phyloP scores from a whole-genome alignment of 2,888 invertebrate genomes.

The Sepioteuthis lessoniana region DNA sequence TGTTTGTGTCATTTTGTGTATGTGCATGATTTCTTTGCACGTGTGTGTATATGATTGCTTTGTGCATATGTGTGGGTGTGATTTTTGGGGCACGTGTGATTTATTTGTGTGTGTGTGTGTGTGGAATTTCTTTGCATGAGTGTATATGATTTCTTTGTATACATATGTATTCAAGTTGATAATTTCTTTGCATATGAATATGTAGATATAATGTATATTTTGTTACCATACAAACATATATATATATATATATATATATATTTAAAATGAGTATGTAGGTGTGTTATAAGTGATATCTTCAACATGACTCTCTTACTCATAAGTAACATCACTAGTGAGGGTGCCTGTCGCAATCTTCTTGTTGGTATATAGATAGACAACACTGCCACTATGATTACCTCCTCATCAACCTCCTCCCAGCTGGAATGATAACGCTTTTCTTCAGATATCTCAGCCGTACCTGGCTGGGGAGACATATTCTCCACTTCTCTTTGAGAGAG shows the following conservation, averaged over 20 bases:
- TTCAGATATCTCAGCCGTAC: constrained; percentile 11
- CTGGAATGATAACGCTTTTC: constrained; percentile 33
- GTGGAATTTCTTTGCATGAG: too few relatives aligned
- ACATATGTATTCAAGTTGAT: too few relatives aligned
- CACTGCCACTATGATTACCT: background rate
- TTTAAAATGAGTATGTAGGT: background rate
- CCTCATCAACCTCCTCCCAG: constrained; percentile 17
- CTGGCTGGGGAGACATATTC: constrained; percentile 11
- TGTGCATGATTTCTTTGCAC: too few relatives aligned
- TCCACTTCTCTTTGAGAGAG: background rate
- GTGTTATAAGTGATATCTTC: background rate
- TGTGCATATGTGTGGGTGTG: too few relatives aligned
- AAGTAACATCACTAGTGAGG: background rate
- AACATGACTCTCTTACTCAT: background rate
- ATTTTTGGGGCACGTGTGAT: too few relatives aligned
- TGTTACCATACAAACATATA: background rate
- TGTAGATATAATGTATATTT: background rate
- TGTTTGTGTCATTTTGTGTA: too few relatives aligned
- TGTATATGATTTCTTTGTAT: too few relatives aligned
- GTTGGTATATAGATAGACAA: background rate
- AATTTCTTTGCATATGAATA: background rate
- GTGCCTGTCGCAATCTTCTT: constrained; percentile 14
- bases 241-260: background rate
- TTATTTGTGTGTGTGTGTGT: too few relatives aligned
- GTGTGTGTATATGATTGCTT: too few relatives aligned